Evolutionary conservation across 2,113 vertebrate genomes (phyloP).

Genomic region (Sinocyclocheilus anophthalmus): DNA sequence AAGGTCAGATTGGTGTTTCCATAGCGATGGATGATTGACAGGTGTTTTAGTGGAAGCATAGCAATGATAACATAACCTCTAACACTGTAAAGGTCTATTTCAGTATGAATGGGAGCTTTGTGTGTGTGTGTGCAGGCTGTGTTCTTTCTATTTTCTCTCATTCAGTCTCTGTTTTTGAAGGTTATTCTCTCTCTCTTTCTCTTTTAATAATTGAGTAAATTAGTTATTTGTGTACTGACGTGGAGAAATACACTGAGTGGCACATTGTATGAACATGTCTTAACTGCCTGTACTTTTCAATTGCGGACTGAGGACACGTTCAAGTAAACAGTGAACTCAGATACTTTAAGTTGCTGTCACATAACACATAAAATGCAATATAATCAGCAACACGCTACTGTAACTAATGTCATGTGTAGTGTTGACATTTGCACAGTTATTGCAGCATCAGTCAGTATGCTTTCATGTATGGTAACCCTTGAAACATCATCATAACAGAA

Average conservation of each 20-base stretch:
- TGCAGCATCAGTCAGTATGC: background rate
- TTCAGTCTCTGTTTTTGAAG: background rate
- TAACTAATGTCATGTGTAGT: background rate
- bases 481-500: background rate
- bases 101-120: background rate
- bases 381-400: background rate
- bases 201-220: background rate
- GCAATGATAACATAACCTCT: constrained; percentile 31
- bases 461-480: background rate
- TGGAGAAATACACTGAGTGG: background rate
- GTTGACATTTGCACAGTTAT: background rate
- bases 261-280: background rate
- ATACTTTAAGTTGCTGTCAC: background rate
- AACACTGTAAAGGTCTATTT: constrained; percentile 45
- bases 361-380: background rate
- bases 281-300: background rate
- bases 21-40: constrained; percentile 37
- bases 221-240: background rate
- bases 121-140: background rate
- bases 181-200: background rate
- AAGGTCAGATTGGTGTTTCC: constrained; percentile 40
- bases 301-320: background rate
- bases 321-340: background rate
- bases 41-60: constrained; percentile 35
- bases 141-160: background rate